These are phyloP conservation scores for Salticus scenicus DNA, from an alignment of 2,888 invertebrate species.

Conservation along the genomic window DNA sequence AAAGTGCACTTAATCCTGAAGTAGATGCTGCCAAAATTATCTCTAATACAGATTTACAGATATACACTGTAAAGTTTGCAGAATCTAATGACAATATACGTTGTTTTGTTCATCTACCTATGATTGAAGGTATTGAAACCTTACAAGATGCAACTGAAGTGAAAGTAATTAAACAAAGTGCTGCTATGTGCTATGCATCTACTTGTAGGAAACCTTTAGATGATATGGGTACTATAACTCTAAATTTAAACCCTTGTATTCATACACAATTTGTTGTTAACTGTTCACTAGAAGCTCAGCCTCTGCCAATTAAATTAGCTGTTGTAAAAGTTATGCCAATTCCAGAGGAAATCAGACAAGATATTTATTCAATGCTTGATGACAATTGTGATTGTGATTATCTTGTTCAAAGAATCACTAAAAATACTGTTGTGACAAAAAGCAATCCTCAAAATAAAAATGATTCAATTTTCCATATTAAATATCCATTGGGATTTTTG, in stretches of 20 bases:
- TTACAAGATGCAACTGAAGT: conserved; percentile 70
- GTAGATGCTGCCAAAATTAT: conserved; percentile 82
- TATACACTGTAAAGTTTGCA: conserved; percentile 83
- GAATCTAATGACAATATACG: conserved; percentile 83
- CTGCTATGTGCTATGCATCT: conserved; percentile 80
- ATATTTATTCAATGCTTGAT: conserved; percentile 80
- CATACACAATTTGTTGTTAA: conserved; percentile 82
- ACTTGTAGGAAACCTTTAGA: conserved; percentile 75
- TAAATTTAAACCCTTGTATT: conserved; percentile 77
- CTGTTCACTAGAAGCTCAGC: conserved; percentile 80
- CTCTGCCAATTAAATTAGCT: conserved; percentile 80
- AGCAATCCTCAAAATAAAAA: conserved; percentile 82
- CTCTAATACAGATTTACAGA: conserved; percentile 79
- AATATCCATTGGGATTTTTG: conserved; percentile 83
- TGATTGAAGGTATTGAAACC: conserved; percentile 71
- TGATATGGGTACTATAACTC: conserved; percentile 50
- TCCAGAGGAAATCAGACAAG: conserved; percentile 80
- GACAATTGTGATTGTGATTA: conserved; percentile 80
- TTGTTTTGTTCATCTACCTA: conserved; percentile 82
- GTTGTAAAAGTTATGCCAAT: conserved; percentile 80
- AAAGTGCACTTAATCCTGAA: conserved; percentile 76
- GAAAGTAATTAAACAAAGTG: conserved; percentile 76
- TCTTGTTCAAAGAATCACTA: conserved; percentile 83
- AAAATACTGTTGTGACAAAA: conserved; percentile 83
- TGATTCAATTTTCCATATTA: no score